Evolutionary conservation across 1,140 invertebrate species (phyloP).

Genomic region (Plectrocnemia conspersa): DNA sequence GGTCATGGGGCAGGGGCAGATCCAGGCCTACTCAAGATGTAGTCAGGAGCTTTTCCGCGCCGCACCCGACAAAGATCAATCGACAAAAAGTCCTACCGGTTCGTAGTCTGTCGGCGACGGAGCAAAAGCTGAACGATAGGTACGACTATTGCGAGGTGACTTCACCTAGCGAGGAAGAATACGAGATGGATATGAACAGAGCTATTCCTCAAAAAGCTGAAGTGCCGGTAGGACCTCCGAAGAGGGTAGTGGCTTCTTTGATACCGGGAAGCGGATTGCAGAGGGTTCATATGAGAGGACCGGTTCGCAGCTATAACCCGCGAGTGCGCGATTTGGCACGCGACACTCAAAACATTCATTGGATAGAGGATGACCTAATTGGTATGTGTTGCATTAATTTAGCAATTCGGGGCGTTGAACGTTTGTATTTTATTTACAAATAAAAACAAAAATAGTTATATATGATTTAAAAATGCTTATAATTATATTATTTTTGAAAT

Average conservation of each 20-base stretch:
- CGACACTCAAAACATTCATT: constrained; percentile 6
- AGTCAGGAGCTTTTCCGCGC: constrained; percentile 30
- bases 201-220: constrained; percentile 4
- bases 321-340: constrained; percentile 27
- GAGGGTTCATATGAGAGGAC: constrained; percentile 25
- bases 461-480: no score
- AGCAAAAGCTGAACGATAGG: constrained; percentile 13
- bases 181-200: constrained; percentile 10
- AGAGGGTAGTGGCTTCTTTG: constrained; percentile 26
- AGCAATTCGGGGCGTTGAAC: background rate
- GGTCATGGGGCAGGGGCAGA: constrained; percentile 18
- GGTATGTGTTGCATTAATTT: constrained; percentile 21
- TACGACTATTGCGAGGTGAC: constrained; percentile 34
- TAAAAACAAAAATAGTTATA: no score
- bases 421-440: no score
- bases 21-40: constrained; percentile 17
- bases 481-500: no score
- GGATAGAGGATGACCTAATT: constrained; percentile 27
- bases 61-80: constrained; percentile 12
- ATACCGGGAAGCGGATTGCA: constrained; percentile 28
- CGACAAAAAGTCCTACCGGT: constrained; percentile 3
- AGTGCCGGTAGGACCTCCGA: constrained; percentile 20
- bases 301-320: constrained; percentile 30
- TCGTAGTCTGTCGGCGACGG: constrained; percentile 26
- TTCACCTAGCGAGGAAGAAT: constrained; percentile 32